Evolutionary conservation across 2,113 vertebrate genomes (phyloP).

Genomic region (Taurulus bubalis): DNA sequence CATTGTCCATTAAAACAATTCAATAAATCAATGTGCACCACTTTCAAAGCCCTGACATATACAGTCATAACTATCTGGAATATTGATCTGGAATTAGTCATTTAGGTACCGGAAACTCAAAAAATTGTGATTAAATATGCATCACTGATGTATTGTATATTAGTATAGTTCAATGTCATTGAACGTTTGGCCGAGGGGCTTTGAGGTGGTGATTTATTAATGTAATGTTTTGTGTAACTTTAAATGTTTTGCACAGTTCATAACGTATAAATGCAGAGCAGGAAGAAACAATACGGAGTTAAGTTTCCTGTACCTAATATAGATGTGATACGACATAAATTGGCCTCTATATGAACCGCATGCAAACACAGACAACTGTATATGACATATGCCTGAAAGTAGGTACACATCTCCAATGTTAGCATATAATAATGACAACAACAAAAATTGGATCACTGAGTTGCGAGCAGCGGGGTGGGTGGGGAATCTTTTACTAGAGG

Average conservation of each 20-base stretch:
- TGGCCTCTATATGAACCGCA: too few relatives aligned
- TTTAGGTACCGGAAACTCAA: conserved; percentile 7
- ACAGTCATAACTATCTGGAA: conserved; percentile 1
- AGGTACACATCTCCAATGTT: not conserved
- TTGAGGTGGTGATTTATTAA: too few relatives aligned
- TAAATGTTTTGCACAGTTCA: not conserved
- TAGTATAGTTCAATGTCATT: not conserved
- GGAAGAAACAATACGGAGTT: not conserved
- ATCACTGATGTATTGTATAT: not conserved
- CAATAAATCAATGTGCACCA: conserved; percentile 6
- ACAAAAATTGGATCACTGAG: conserved; percentile 8
- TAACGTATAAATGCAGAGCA: not conserved
- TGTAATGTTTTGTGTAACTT: not conserved
- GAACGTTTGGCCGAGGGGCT: too few relatives aligned
- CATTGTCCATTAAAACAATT: not conserved
- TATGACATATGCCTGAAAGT: conserved; percentile 22
- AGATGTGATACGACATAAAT: not conserved
- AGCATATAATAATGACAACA: not conserved
- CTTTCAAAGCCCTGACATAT: conserved; percentile 17
- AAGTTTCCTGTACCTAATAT: not conserved
- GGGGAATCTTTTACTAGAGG: not conserved
- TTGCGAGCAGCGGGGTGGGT: not conserved
- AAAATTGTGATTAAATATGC: not conserved
- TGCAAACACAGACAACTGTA: conserved; percentile 13
- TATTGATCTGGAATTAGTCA: not conserved